These are phyloP conservation scores for Rhyacophila evoluta DNA, from an alignment of 2,888 invertebrate species.

Conservation along the genomic window DNA sequence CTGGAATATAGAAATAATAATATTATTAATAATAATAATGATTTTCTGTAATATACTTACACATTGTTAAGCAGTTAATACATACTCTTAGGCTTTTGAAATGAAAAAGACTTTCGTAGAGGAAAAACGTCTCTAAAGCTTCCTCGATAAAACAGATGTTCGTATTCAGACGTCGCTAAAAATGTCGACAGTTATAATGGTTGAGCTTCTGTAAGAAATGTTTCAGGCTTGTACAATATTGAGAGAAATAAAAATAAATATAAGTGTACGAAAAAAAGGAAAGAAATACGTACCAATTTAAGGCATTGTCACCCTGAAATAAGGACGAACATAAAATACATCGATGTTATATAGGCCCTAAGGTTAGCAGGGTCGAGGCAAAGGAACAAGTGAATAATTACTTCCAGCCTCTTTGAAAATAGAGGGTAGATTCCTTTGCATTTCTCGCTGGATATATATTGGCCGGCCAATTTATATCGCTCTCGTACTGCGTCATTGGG, in stretches of 20 bases:
- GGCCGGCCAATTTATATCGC: slow-evolving; percentile 45
- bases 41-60: too few species aligned
- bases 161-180: too few species aligned
- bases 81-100: too few species aligned
- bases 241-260: neutral
- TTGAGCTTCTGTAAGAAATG: too few species aligned
- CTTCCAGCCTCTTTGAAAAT: slow-evolving; percentile 8
- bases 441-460: slow-evolving; percentile 29
- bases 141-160: too few species aligned
- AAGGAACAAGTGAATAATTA: slow-evolving; percentile 22
- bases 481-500: slow-evolving; percentile 45
- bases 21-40: too few species aligned
- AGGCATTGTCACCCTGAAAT: slow-evolving; percentile 8
- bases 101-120: too few species aligned
- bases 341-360: neutral
- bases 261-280: neutral
- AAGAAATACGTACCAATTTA: neutral
- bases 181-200: too few species aligned
- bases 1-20: too few species aligned
- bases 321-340: slow-evolving; percentile 20
- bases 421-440: slow-evolving; percentile 18
- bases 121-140: too few species aligned
- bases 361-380: slow-evolving; percentile 6
- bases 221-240: neutral
- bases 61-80: too few species aligned